Evolutionary conservation across 1,140 invertebrate species (phyloP).

Genomic region (Ceratosolen solmsi): DNA sequence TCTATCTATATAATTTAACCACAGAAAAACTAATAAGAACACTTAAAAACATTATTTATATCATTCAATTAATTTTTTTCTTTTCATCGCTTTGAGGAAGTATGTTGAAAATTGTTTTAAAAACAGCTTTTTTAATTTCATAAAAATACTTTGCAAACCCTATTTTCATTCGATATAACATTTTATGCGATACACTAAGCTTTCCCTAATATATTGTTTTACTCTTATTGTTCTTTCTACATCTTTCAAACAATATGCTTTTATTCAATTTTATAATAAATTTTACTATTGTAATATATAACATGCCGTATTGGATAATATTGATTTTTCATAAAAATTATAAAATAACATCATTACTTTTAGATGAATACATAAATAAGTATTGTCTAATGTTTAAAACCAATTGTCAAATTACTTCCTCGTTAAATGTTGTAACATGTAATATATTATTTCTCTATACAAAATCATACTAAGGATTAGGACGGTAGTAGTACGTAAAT

Average conservation of each 20-base stretch:
- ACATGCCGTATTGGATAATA: background rate
- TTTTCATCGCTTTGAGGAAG: constrained; percentile 6
- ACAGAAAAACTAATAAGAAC: no score
- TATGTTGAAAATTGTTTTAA: background rate
- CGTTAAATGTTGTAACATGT: constrained; percentile 17
- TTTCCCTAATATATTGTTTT: constrained; percentile 12
- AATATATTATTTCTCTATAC: constrained; percentile 42
- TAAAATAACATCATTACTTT: background rate
- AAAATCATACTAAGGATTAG: constrained; percentile 39
- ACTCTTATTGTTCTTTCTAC: background rate
- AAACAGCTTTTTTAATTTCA: background rate
- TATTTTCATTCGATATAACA: constrained; percentile 6
- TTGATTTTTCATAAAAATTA: background rate
- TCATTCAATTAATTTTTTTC: no score
- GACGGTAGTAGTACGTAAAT: constrained; percentile 45
- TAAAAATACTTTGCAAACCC: constrained; percentile 12
- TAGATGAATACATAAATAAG: background rate
- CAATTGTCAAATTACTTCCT: background rate
- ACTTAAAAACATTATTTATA: no score
- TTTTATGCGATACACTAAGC: background rate
- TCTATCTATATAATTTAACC: constrained; percentile 21
- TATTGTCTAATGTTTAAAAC: background rate
- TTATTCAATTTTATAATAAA: background rate
- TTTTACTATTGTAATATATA: constrained; percentile 4
- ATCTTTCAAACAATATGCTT: background rate